phyloP scores from a whole-genome alignment of 2,113 vertebrate species.

The Indicator indicator region DNA sequence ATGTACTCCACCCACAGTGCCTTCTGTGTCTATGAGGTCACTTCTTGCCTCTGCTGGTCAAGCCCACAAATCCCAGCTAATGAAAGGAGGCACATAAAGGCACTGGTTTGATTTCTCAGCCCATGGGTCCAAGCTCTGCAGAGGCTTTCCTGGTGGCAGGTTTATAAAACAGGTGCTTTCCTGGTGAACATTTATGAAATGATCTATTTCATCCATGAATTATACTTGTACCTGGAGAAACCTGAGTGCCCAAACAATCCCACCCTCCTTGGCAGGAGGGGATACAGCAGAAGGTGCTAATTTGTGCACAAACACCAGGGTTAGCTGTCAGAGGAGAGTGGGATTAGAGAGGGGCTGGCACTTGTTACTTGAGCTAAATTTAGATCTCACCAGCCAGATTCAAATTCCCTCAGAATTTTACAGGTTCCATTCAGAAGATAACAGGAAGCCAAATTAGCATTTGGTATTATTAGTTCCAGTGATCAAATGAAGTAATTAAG shows the following conservation, averaged over 20 bases:
- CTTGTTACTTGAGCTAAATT: conserved; percentile 18
- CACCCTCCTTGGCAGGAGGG: not conserved
- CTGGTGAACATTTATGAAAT: not conserved
- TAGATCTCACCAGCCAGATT: conserved; percentile 4
- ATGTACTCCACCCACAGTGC: fast-evolving
- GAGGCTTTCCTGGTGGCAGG: not conserved
- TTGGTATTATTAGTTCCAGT: not conserved
- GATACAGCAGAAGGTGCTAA: not conserved
- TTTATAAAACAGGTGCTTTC: not conserved
- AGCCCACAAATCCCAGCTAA: not conserved
- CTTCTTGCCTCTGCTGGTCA: not conserved
- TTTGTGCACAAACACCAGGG: not conserved
- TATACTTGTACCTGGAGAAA: not conserved
- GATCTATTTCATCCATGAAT: not conserved
- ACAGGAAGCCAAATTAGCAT: conserved; percentile 8
- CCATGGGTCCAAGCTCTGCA: not conserved
- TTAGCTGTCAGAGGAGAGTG: not conserved
- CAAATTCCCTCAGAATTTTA: conserved; percentile 16
- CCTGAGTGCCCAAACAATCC: not conserved
- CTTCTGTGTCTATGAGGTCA: fast-evolving
- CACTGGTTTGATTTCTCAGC: not conserved
- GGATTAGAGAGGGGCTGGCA: not conserved
- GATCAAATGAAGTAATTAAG: conserved; percentile 25
- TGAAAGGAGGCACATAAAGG: not conserved
- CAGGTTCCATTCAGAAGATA: conserved; percentile 4